Evolutionary conservation across 1,140 invertebrate species (phyloP).

Genomic region (Trialeurodes vaporariorum): DNA sequence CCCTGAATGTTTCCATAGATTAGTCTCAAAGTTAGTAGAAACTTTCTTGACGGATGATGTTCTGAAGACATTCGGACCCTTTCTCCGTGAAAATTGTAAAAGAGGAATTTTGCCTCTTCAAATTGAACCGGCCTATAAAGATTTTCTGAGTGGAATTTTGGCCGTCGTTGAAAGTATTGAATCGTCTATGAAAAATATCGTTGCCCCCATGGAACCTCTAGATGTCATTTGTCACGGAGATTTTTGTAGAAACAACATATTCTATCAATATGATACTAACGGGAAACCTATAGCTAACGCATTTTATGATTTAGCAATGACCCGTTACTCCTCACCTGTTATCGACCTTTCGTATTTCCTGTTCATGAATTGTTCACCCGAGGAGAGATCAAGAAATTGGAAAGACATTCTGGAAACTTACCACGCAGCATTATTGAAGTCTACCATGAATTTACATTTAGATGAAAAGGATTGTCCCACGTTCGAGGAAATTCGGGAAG

Average conservation of each 20-base stretch:
- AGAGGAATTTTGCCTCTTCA: not conserved
- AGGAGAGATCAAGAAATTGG: conserved; percentile 23
- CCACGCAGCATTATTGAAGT: conserved; percentile 17
- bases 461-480: conserved; percentile 12
- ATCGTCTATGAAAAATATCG: not conserved
- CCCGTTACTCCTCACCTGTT: conserved; percentile 29
- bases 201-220: conserved; percentile 29
- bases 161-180: not conserved
- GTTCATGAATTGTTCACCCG: conserved; percentile 28
- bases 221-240: conserved; percentile 41
- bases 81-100: not conserved
- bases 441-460: not conserved
- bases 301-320: conserved; percentile 34
- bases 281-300: conserved; percentile 23
- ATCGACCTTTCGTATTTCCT: conserved; percentile 35
- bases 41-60: not conserved
- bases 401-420: conserved; percentile 30
- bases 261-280: conserved; percentile 34
- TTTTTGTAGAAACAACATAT: conserved; percentile 42
- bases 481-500: conserved; percentile 26
- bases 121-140: not conserved
- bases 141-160: not conserved
- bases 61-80: not conserved
- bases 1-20: not conserved
- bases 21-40: not conserved